These are phyloP conservation scores for Rostrhamus sociabilis DNA, from an alignment of 2,797 vertebrate species.

Conservation along the genomic window DNA sequence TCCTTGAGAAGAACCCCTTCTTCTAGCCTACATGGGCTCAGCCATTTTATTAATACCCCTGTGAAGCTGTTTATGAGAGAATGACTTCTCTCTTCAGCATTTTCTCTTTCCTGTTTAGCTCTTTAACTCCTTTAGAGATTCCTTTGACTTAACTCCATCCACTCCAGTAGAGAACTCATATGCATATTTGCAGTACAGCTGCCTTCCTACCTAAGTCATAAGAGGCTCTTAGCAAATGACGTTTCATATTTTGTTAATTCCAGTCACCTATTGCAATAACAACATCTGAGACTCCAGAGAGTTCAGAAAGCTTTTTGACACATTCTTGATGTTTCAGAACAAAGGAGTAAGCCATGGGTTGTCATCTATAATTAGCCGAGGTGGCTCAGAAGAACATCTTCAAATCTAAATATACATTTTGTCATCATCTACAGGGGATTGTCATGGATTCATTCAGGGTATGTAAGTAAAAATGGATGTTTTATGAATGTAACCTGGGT, in stretches of 20 bases:
- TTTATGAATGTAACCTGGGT: conserved; percentile 60
- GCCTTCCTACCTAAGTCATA: conserved; percentile 12
- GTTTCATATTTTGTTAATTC: conserved; percentile 52
- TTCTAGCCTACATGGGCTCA: neutral
- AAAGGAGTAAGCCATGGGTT: conserved; percentile 43
- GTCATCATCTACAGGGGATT: conserved; percentile 50
- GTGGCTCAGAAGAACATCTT: conserved; percentile 52
- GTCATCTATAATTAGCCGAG: conserved; percentile 54
- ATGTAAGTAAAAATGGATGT: conserved; percentile 47
- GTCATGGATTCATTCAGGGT: conserved; percentile 41
- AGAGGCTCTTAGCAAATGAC: conserved; percentile 22
- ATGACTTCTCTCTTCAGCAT: neutral
- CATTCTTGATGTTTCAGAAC: conserved; percentile 53
- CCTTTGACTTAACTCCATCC: conserved; percentile 37
- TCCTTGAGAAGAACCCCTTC: conserved; percentile 35
- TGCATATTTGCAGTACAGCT: neutral
- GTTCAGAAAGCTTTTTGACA: conserved; percentile 59
- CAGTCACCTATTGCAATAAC: conserved; percentile 56
- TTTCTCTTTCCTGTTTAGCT: neutral
- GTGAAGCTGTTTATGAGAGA: neutral
- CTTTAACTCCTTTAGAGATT: neutral
- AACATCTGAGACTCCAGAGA: conserved; percentile 43
- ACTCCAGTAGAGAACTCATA: neutral
- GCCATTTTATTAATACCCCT: neutral
- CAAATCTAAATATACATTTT: conserved; percentile 64